A percentile compares a stretch with the other conserved stretches of the same genome.
These are phyloP conservation scores for Hypotaenidia okinawae DNA, from an alignment of 2,797 vertebrate genomes.

Conservation along the genomic window DNA sequence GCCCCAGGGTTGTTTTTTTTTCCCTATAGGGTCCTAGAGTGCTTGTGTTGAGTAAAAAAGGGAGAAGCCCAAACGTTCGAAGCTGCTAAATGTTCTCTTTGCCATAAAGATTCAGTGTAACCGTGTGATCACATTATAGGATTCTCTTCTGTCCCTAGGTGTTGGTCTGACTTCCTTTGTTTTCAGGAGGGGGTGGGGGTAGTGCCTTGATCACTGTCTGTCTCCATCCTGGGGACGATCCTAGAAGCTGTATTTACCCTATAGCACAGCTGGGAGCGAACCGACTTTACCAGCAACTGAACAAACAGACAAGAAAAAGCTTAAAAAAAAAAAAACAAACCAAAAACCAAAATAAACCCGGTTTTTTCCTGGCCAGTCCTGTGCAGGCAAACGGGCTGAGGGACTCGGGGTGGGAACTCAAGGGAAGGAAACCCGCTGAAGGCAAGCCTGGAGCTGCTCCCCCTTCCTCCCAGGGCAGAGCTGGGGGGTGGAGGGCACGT, in stretches of 20 bases:
- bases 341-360: not conserved
- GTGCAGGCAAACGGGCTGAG: constrained; percentile 43
- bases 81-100: constrained; percentile 82
- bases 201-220: constrained; percentile 74
- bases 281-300: constrained; percentile 66
- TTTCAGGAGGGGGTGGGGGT: constrained; percentile 67
- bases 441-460: not conserved
- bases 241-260: constrained; percentile 65
- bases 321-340: too few species aligned
- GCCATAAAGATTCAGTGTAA: constrained; percentile 79
- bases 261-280: constrained; percentile 71
- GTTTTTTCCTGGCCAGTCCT: constrained; percentile 67
- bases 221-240: constrained; percentile 27
- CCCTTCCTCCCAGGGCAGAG: too few species aligned
- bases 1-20: constrained; percentile 11
- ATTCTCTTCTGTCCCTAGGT: constrained; percentile 75
- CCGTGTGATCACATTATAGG: constrained; percentile 77
- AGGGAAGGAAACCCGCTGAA: not conserved
- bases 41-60: constrained; percentile 72
- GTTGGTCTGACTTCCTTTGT: constrained; percentile 61
- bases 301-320: not conserved
- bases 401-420: not conserved
- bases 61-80: constrained; percentile 70
- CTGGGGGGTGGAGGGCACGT: too few species aligned
- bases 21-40: constrained; percentile 68